Percentiles rank a stretch among this genome's conserved stretches.
Evolutionary conservation across 2,113 vertebrate genomes (phyloP).

Genomic region (Pipa parva): DNA sequence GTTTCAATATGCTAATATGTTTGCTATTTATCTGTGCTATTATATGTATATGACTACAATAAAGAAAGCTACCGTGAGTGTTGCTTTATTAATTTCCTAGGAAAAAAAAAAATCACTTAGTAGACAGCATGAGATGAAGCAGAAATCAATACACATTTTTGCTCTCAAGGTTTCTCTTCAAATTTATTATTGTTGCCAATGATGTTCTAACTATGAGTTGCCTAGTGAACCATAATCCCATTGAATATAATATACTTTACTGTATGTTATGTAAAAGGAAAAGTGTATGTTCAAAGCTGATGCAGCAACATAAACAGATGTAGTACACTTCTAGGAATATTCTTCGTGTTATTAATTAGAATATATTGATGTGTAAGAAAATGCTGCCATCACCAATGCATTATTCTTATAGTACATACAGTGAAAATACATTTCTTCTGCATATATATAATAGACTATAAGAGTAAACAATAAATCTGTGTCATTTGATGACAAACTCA

Average conservation of each 20-base stretch:
- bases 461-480: no score
- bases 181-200: slow-evolving; percentile 19
- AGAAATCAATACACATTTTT: slow-evolving; percentile 15
- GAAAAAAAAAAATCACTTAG: slow-evolving; percentile 13
- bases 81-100: slow-evolving; percentile 16
- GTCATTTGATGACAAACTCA: no score
- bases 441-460: no score
- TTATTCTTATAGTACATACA: no score
- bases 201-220: background rate
- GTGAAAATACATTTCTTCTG: no score
- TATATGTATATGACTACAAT: slow-evolving; percentile 1
- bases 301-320: no score
- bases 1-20: background rate
- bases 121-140: background rate
- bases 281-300: no score
- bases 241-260: background rate
- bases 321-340: no score
- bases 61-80: slow-evolving; percentile 14
- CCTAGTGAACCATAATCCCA: background rate
- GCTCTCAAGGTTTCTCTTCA: slow-evolving; percentile 15
- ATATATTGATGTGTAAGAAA: no score
- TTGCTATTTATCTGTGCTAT: background rate
- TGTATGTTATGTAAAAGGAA: background rate
- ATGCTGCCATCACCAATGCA: no score
- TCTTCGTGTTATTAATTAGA: no score